phyloP scores from a whole-genome alignment of 2,888 invertebrate species.

The Labia minor region DNA sequence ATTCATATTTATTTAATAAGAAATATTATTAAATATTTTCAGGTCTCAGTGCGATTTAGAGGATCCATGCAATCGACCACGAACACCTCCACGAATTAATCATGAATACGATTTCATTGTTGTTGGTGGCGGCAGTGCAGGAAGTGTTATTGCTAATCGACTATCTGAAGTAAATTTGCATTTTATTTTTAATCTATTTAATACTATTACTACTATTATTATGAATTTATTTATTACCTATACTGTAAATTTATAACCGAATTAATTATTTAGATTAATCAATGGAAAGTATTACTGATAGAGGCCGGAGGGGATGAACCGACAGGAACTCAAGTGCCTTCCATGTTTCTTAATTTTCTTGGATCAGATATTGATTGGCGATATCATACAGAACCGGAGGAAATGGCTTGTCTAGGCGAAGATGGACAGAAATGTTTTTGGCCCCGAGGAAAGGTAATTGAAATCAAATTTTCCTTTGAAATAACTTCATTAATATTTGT shows the following conservation, averaged over 20 bases:
- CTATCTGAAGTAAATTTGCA: slow-evolving; percentile 46
- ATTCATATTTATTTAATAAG: too few species aligned
- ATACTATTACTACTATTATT: neutral
- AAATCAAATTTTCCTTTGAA: too few species aligned
- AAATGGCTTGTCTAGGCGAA: slow-evolving; percentile 62
- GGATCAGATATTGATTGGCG: slow-evolving; percentile 82
- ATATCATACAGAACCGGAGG: slow-evolving; percentile 74
- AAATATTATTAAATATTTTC: neutral
- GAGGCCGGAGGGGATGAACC: slow-evolving; percentile 80
- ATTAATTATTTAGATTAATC: slow-evolving; percentile 37
- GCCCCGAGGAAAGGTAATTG: slow-evolving; percentile 70
- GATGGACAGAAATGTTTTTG: slow-evolving; percentile 62
- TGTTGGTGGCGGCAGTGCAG: slow-evolving; percentile 61
- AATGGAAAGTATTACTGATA: slow-evolving; percentile 58
- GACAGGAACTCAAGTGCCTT: slow-evolving; percentile 78
- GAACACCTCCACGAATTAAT: slow-evolving; percentile 42
- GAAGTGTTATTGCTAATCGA: slow-evolving; percentile 59
- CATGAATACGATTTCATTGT: slow-evolving; percentile 65
- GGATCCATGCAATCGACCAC: slow-evolving; percentile 69
- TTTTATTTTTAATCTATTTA: neutral
- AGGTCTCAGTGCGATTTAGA: slow-evolving; percentile 77
- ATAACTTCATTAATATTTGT: too few species aligned
- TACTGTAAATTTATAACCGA: too few species aligned
- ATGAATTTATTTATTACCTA: neutral
- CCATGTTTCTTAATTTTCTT: slow-evolving; percentile 78